Percentiles rank a stretch among this genome's conserved stretches.
Evolutionary conservation across 2,888 invertebrate genomes (phyloP).

Genomic region (Cecidostiba fungosa): DNA sequence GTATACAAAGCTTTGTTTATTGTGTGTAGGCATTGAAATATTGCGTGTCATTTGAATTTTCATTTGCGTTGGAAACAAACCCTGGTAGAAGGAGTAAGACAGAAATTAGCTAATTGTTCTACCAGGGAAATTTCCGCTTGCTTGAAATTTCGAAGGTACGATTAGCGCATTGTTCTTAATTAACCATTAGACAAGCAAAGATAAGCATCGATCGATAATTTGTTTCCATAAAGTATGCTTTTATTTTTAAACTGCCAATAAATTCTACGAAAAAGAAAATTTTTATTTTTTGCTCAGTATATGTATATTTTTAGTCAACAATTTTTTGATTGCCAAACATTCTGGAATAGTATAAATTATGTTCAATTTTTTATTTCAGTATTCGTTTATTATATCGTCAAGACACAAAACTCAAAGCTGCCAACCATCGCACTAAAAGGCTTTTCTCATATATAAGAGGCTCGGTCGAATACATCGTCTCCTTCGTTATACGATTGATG

Average conservation of each 20-base stretch:
- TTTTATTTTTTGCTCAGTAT: neutral
- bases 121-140: neutral
- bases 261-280: neutral
- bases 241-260: neutral
- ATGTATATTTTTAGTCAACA: neutral
- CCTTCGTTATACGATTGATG: neutral
- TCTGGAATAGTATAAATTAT: neutral
- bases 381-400: constrained; percentile 23
- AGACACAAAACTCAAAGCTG: constrained; percentile 51
- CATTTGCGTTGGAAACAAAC: neutral
- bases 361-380: neutral
- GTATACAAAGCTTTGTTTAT: constrained; percentile 8
- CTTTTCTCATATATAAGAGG: constrained; percentile 33
- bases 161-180: neutral
- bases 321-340: neutral
- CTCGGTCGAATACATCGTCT: constrained; percentile 43
- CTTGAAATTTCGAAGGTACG: neutral
- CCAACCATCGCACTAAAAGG: constrained; percentile 47
- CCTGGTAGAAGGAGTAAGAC: neutral
- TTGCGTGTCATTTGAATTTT: neutral
- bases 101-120: neutral
- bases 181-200: neutral
- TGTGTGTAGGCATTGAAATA: neutral
- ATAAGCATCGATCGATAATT: neutral
- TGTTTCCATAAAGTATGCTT: neutral